Base-by-base conservation (phyloP, 2,888 invertebrate genomes). In the Andrena dorsata region DNA sequence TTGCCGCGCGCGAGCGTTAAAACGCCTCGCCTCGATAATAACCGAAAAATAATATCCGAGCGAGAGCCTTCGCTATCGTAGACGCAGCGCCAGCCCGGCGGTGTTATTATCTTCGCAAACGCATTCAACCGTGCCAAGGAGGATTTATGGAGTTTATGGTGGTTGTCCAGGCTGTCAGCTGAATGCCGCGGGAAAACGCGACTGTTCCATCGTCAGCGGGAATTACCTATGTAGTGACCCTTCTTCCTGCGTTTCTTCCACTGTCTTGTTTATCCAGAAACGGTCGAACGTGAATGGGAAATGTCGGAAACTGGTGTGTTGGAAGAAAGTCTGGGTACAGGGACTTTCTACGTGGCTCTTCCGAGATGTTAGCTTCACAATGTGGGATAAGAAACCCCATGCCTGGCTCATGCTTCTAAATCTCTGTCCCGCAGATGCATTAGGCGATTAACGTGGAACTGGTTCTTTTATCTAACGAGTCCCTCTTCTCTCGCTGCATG, bases 371-470 rank as follows among this genome's bases (percentile, higher is more conserved):
- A 41, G 5, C 4, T 41, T 0, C 41, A 0, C 41, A 41, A 16
- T 41, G 41, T 41, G 41, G 41, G 41, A 41, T 16, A 41, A 41
- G 41, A 41, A 13, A 41, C 13, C 41, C 5, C 41, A 1, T 41
- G 41, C 1, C 4, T 41, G 41, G 16, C 5, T 16, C 41, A 1
- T 41, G 5, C 5, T 41, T 16, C 41, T 41, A 41, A 41, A 41
- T 58, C 41, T 68, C 53, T 23, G 60, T 60, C 66, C 28, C 23
- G 23, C 10, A 7, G 13, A 88, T 83, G 83, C 89, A 83, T 86
- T 88, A 86, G 82, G 80, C 83, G 75, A 81, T 80, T 51, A 56
- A 64, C 66, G 60, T 65, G 81, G 66, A 84, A 81, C 63, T 53
- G 61, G 69, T 66, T 10, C 60, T 30, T 73, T 75, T 78, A 85